Evolutionary conservation across 2,113 vertebrate species (phyloP).

Genomic region (Ptychochromis oligacanthus): DNA sequence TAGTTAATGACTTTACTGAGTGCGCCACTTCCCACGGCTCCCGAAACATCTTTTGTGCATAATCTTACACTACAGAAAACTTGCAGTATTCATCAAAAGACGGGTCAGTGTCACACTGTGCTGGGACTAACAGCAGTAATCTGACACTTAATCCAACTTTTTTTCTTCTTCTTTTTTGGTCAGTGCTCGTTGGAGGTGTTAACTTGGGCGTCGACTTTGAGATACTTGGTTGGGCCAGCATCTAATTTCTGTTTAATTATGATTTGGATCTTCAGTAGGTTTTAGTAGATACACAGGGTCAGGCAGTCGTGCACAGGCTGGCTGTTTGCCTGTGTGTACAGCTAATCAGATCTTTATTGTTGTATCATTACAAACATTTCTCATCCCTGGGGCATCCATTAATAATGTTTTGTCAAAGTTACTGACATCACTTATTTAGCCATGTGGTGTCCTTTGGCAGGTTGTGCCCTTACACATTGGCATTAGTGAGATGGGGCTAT

Average conservation of each 20-base stretch:
- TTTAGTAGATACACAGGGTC: background rate
- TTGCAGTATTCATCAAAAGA: background rate
- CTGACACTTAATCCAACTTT: background rate
- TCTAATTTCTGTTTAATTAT: background rate
- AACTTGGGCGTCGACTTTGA: background rate
- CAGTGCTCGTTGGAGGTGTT: background rate
- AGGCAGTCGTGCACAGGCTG: too few species aligned
- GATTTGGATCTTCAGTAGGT: background rate
- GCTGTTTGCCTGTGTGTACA: too few species aligned
- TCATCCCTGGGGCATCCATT: too few species aligned
- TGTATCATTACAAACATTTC: too few species aligned
- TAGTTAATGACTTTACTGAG: slow-evolving; percentile 31
- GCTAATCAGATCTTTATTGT: too few species aligned
- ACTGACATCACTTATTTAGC: too few species aligned
- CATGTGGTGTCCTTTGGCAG: too few species aligned
- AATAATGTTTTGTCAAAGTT: too few species aligned
- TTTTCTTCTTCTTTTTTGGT: background rate
- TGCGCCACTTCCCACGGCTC: slow-evolving; percentile 22
- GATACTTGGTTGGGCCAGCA: background rate
- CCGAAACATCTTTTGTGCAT: slow-evolving; percentile 24
- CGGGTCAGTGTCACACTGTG: background rate
- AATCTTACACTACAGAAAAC: slow-evolving; percentile 3
- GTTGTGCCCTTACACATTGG: too few species aligned
- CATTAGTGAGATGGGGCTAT: too few species aligned
- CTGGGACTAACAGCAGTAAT: background rate